phyloP scores from a whole-genome alignment of 2,888 invertebrate species.

The Eupithecia dodoneata region DNA sequence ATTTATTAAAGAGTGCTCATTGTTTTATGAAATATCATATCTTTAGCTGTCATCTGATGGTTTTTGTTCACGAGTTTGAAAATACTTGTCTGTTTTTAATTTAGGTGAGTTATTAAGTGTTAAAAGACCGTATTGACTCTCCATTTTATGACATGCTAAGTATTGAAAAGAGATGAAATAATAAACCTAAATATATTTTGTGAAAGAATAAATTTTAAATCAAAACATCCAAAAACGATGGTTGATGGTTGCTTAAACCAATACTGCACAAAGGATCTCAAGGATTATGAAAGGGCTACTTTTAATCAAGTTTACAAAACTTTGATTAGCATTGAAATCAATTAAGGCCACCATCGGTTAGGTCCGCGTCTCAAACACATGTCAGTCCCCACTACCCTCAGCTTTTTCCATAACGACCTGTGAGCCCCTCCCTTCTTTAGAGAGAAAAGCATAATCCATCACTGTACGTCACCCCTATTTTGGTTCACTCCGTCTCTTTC shows the following conservation, averaged over 20 bases:
- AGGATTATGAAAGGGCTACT: slow-evolving; percentile 28
- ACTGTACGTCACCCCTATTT: slow-evolving; percentile 86
- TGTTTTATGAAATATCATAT: slow-evolving; percentile 82
- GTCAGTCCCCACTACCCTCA: slow-evolving; percentile 85
- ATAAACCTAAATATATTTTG: neutral
- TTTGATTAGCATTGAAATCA: slow-evolving; percentile 74
- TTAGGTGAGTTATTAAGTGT: neutral
- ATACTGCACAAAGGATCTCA: neutral
- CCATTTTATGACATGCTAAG: neutral
- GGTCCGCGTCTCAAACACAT: slow-evolving; percentile 85
- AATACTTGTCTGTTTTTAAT: slow-evolving; percentile 29
- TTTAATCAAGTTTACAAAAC: slow-evolving; percentile 54
- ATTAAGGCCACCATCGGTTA: slow-evolving; percentile 81
- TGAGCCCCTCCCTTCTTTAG: slow-evolving; percentile 85
- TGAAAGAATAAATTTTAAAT: neutral
- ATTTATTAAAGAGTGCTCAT: slow-evolving; percentile 80
- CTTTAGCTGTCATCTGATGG: slow-evolving; percentile 82
- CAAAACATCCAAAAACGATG: neutral
- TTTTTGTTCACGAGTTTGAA: slow-evolving; percentile 66
- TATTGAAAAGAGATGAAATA: neutral
- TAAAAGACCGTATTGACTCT: neutral
- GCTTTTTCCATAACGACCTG: slow-evolving; percentile 85
- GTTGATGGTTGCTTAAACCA: neutral
- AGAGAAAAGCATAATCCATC: slow-evolving; percentile 86
- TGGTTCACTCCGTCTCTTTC: slow-evolving; percentile 77